Evolutionary conservation across 2,888 invertebrate genomes (phyloP), one percentile per base, ranked within the genome.

Genomic region (Eupithecia tripunctaria): DNA sequence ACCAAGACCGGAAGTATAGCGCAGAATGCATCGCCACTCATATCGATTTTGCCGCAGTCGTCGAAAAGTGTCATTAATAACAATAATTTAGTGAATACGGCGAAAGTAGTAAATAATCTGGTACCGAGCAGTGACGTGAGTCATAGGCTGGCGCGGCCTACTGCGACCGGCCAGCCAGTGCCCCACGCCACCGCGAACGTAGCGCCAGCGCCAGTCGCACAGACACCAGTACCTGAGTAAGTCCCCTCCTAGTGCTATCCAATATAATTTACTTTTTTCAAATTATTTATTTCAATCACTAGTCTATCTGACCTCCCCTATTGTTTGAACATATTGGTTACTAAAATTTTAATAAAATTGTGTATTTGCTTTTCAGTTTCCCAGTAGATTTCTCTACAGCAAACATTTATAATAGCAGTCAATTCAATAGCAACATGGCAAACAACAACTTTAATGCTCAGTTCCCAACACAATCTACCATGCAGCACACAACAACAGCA

Each of bases 311-410:
- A 12, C 12, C 25, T 56, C 25, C 12, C 51, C 43, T 7, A 21
- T 25, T 12, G 12, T 60, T 1, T 60, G 5, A 59, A 59, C 1
- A 15, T 4, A 47, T n/a, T 60, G 18, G 32, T 62, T 32, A 18
- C 1, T 29, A 27, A 6, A 25, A 0, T 6, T 51, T 70, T 64
- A 71, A 27, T 66, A 43, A 18, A 51, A 32, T 62, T 60, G 18
- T 32, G 1, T 76, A 62, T 73, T 75, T 78, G 72, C 68, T 67
- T 93, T 92, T 65, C 88, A 95, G 94, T 90, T 97, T 97, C 89
- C 96, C 96, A 81, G 97, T 96, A 80, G 96, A 97, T 89, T 97
- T 97, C 86, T 95, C 96, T 79, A 95, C 95, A 76, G 96, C 97
- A 76, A 96, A 96, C 85, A 96, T 97, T 82, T 96, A 96, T 88